Evolutionary conservation across 2,113 vertebrate genomes (phyloP).

Genomic region (Xiphophorus maculatus): DNA sequence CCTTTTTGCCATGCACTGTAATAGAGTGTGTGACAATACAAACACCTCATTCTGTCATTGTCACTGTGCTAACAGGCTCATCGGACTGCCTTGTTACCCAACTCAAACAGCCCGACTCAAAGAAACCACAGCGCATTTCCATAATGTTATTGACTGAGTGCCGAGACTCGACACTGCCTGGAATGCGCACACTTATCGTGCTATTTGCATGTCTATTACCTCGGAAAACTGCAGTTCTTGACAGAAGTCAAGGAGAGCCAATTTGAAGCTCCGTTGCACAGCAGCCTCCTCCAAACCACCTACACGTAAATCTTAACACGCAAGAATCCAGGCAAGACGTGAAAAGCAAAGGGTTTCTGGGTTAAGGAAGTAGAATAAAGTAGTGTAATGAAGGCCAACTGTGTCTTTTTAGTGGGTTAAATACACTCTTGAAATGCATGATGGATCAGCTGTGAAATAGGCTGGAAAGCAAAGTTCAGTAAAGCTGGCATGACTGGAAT

Average conservation of each 20-base stretch:
- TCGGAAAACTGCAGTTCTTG: constrained; percentile 49
- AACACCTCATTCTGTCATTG: constrained; percentile 69
- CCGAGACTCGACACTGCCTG: constrained; percentile 35
- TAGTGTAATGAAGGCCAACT: constrained; percentile 58
- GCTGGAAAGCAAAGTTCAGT: constrained; percentile 60
- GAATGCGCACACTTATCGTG: constrained; percentile 23
- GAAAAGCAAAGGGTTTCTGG: constrained; percentile 40
- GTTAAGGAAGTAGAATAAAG: constrained; percentile 50
- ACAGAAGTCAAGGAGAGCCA: constrained; percentile 62
- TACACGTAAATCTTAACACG: constrained; percentile 12
- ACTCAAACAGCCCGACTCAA: constrained; percentile 61
- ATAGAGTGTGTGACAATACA: constrained; percentile 60
- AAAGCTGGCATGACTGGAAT: constrained; percentile 50
- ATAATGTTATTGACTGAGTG: constrained; percentile 74
- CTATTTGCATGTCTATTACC: constrained; percentile 77
- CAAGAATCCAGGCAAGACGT: constrained; percentile 12
- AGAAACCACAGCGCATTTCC: constrained; percentile 65
- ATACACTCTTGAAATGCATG: constrained; percentile 61
- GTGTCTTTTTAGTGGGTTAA: constrained; percentile 64
- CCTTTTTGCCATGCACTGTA: constrained; percentile 10
- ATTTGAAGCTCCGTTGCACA: constrained; percentile 74
- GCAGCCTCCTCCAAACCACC: constrained; percentile 35
- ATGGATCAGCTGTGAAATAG: constrained; percentile 66
- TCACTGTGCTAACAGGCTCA: constrained; percentile 59
- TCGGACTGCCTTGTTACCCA: constrained; percentile 65